Base-by-base conservation (phyloP, 2,797 vertebrate genomes). In the Furcifer pardalis region DNA sequence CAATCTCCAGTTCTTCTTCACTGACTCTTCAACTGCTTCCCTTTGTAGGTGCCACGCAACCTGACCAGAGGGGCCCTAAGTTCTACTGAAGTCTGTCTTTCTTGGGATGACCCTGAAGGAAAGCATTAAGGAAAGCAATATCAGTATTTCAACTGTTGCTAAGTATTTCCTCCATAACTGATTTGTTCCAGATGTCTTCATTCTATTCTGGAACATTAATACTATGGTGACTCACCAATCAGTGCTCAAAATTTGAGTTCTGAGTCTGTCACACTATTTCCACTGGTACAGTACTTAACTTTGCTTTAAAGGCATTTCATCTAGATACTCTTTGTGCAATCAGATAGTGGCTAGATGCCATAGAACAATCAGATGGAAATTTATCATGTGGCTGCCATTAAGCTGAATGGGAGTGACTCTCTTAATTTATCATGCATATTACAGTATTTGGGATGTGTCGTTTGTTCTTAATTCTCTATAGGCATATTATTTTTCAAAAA, bases 301-400 rank as follows among this genome's bases (percentile, higher is more conserved):
- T 86, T 71, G 65, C 73, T 86, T 80, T 42, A n/a, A 8, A 75
- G 46, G 62, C 63, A 52, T 86, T 86, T 86, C 73, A 86, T 86
- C 79, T 79, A 62, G 77, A 49, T 37, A 71, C 27, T 81, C 79
- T 71, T 86, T 81, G 65, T 71, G 65, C 79, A 86, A 86, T 81
- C 73, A 77, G 25, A 77, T 49, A n/a, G 73, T 81, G 84, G 78
- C 79, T 25, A 42, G 71, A 40, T 49, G 79, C 84, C 79, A 86
- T 86, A 60, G 52, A 71, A 44, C 73, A 81, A 86, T 81, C 79
- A 81, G 84, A 86, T 35, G 35, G 65, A 81, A 86, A 86, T 86
- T 81, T 81, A 81, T 63, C 84, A 86, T 86, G 84, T 81, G 79
- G 84, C 79, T 86, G 81, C 84, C 74, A 86, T 86, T 81, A 86